These are phyloP conservation scores for Drosophila navojoa DNA, from an alignment of 1,140 invertebrate species.

Conservation along the genomic window DNA sequence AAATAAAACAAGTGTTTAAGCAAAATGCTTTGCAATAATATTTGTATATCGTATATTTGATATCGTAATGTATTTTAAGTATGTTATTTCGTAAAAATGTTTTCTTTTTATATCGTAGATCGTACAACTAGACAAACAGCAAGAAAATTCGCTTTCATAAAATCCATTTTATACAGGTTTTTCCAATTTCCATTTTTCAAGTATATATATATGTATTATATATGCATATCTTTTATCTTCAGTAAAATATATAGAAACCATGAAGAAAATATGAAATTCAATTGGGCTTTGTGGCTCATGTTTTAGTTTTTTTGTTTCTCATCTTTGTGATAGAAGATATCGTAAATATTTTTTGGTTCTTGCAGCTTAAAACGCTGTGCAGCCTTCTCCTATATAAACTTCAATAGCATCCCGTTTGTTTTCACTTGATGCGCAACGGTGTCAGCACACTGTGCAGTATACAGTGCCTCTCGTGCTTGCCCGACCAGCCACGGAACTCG, in stretches of 20 bases:
- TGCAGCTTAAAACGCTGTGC: slow-evolving; percentile 77
- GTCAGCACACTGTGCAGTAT: slow-evolving; percentile 83
- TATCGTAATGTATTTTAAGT: slow-evolving; percentile 38
- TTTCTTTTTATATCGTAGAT: slow-evolving; percentile 58
- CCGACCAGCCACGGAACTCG: slow-evolving; percentile 83
- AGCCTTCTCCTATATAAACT: slow-evolving; percentile 58
- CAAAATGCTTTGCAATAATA: slow-evolving; percentile 60
- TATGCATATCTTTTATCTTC: slow-evolving; percentile 20
- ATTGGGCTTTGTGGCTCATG: slow-evolving; percentile 51
- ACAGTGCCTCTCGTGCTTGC: slow-evolving; percentile 81
- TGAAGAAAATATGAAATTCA: slow-evolving; percentile 41
- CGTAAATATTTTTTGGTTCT: slow-evolving; percentile 71
- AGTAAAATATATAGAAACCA: slow-evolving; percentile 20
- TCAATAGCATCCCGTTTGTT: slow-evolving; percentile 27
- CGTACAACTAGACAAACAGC: slow-evolving; percentile 79
- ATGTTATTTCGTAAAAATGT: slow-evolving; percentile 50
- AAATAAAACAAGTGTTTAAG: slow-evolving; percentile 67
- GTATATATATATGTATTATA: slow-evolving; percentile 21
- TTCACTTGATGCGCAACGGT: slow-evolving; percentile 77
- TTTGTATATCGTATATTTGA: slow-evolving; percentile 63
- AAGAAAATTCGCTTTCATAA: slow-evolving; percentile 83
- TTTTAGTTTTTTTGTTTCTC: slow-evolving; percentile 19
- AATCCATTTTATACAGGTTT: slow-evolving; percentile 68
- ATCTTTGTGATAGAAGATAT: slow-evolving; percentile 58
- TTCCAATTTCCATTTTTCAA: slow-evolving; percentile 53